Base-by-base conservation (phyloP, 2,113 vertebrate genomes). In the Zapornia atra region DNA sequence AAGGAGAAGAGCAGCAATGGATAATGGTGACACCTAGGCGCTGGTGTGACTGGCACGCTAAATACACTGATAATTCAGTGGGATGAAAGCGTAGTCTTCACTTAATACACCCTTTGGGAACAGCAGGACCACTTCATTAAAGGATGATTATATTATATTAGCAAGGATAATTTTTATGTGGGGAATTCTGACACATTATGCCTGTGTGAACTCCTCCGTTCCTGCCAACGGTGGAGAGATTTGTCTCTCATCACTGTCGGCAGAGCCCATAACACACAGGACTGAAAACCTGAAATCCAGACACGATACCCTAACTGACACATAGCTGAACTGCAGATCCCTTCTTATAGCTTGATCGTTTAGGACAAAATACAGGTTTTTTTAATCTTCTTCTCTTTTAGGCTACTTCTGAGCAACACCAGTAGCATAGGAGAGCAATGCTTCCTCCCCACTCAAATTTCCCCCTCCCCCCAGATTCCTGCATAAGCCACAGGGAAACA, bases 121-220 rank as follows among this genome's bases (percentile, higher is more conserved):
- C 48, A 2, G 5, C 78, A 91, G 61, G 89, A 94, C 81, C 61
- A 92, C 91, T 94, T 94, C 73, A 96, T 95, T 96, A 95, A 96
- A 69, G 61, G 69, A 69, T 82, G 29, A 96, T 94, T 94, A 91
- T 34, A 93, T 91, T 88, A 81, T 89, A 91, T 85, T 79, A 96
- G 91, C 73, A 94, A 71, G 73, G 73, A 89, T 94, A 94, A 95
- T 94, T 96, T 96, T 94, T 82, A 85, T 28, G 48, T 53, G 48
- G 38, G 73, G 86, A 96, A 82, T 91, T 91, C 81, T 91, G 83
- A 82, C 91, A 85, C 77, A 91, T 66, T 29, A 65, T 59, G 91
- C 33, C 48, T n/a, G 48, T 44, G 36, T 64, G 84, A 95, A 92
- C 29, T 92, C 69, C 60, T 64, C 89, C 78, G n/a, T 8, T 93